phyloP scores from a whole-genome alignment of 1,140 invertebrate genomes.

The Scylla paramamosain region DNA sequence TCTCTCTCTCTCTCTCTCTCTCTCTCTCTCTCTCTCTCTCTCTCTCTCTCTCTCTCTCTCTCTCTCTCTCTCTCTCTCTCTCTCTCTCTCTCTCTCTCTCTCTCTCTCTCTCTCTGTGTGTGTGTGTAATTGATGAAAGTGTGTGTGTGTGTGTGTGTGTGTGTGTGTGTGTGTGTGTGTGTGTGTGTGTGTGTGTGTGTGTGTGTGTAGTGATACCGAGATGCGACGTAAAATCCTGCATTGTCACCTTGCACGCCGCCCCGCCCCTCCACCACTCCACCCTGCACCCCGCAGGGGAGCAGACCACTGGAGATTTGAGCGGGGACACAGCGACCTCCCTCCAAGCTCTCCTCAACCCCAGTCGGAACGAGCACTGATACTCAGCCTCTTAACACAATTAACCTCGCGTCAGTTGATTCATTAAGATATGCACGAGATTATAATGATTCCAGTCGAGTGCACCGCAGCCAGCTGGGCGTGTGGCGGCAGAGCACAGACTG shows the following conservation, averaged over 20 bases:
- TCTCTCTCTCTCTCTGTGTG: no score
- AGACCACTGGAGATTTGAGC: neutral
- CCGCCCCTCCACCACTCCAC: neutral
- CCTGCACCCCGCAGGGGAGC: neutral
- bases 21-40: no score
- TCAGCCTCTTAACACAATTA: constrained; percentile 1
- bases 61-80: no score
- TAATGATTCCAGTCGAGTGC: neutral
- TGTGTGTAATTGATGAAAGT: no score
- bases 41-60: no score
- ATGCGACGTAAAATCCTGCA: neutral
- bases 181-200: constrained; percentile 17
- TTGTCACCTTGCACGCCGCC: neutral
- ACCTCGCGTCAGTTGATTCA: neutral
- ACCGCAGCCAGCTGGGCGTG: neutral
- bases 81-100: no score
- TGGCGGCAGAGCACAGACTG: neutral
- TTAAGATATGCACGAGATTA: neutral
- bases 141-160: constrained; percentile 5
- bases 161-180: constrained; percentile 20
- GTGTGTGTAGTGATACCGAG: neutral
- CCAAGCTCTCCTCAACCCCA: neutral
- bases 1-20: no score
- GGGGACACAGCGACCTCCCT: neutral
- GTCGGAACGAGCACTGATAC: neutral